Evolutionary conservation across 2,113 vertebrate genomes (phyloP), one percentile per base, ranked within the genome.

Genomic region (Crotalus helleri): DNA sequence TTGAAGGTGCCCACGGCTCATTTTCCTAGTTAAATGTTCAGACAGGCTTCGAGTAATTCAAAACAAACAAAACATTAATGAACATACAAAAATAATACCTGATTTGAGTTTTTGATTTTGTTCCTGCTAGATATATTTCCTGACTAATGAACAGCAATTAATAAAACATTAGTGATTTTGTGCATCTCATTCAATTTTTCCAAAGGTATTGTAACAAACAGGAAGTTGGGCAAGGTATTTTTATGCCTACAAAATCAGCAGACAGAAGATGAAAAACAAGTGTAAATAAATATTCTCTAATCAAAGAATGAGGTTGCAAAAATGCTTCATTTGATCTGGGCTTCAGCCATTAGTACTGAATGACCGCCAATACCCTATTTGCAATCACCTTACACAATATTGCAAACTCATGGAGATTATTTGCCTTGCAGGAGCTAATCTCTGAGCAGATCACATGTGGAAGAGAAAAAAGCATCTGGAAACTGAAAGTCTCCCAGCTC

Each of bases 401-500:
- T 87, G 29, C 24, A 88, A 91, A 49, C 29, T 17, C 11, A 23
- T 85, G 0, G 26, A 0, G 3, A 57, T 2, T 91, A 1, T 89
- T 94, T 94, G 61, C 49, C 57, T 95, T 95, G 26, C 7, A 44
- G 59, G 29, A 59, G 44, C 89, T 0, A 90, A 94, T 53, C 74
- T 74, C 57, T 57, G 87, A 46, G 15, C 21, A 23, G 57, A 55
- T 86, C 86, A 91, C 15, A 11, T 92, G 92, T 53, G 15, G 46
- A 21, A 26, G 59, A 29, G 92, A 26, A 44, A 95, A 81, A 92
- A 12, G 87, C 58, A 93, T 92, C 87, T 92, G 88, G 69, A 96
- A 95, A 92, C 88, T 2, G 88, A 92, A 94, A 44, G 89, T 95
- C 85, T 39, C 2, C 1, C 58, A 61, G 23, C 81, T 93, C 55